Base-by-base conservation (phyloP, 1,140 invertebrate species). In the Ceratitis capitata region DNA sequence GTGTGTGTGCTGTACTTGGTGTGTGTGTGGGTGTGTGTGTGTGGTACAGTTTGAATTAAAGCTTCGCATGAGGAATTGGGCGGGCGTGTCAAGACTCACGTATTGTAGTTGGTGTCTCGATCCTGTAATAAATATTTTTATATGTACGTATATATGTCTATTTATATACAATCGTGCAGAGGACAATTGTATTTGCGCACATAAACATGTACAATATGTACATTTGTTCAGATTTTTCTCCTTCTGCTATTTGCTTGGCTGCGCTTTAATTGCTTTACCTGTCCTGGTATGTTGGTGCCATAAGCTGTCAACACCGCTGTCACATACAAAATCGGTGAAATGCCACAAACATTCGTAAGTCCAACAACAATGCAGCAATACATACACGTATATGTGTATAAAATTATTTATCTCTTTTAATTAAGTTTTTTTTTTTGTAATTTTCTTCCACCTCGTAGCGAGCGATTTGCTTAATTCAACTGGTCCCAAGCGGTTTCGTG, bases 231-330 rank as follows among this genome's bases (percentile, higher is more conserved):
- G n/a, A 47, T 47, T 19, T 19, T 4, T 19, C 51, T 47, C 69
- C 69, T 19, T 78, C 42, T 42, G n/a, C 6, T 23, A n/a, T 42
- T 78, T 78, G 23, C 69, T 26, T 26, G n/a, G 10, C 42, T 23
- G 42, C 26, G 19, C 39, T 47, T 78, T 78, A 78, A 78, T 78
- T 78, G 69, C 69, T 78, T 78, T 78, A 78, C 39, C 69, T 47
- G 69, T 78, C 39, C 35, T n/a, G 6, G 69, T 39, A 26, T 78
- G 51, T 56, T 23, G 6, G 23, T 61, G 19, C n/a, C 39, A 78
- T 6, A 26, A 45, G 10, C 39, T 39, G 19, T 39, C 69, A 78
- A 78, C 69, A 42, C 19, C n/a, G 29, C 14, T 64, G 9, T 42
- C 35, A 45, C 39, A 78, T n/a, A n/a, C n/a, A n/a, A n/a, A n/a